phyloP scores from a whole-genome alignment of 2,113 vertebrate species.

The Micronisus gabar region DNA sequence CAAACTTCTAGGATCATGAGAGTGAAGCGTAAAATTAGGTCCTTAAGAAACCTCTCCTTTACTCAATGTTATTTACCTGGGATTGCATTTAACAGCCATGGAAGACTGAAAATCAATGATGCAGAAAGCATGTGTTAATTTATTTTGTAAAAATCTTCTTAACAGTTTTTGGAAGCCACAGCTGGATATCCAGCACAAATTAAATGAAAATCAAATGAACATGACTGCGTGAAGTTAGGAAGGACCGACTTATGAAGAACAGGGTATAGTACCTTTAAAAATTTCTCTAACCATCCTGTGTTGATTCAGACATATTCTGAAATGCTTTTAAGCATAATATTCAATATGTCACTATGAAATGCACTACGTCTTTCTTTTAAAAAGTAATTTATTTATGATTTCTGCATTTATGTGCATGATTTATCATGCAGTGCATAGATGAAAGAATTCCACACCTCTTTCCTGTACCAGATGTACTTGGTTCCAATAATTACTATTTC shows the following conservation, averaged over 20 bases:
- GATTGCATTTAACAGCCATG: conserved; percentile 64
- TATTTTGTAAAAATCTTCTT: conserved; percentile 41
- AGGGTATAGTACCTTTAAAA: not conserved
- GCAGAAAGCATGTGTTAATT: conserved; percentile 77
- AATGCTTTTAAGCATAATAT: not conserved
- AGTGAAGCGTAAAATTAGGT: not conserved
- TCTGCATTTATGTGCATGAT: not conserved
- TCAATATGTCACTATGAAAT: not conserved
- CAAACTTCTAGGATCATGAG: not conserved
- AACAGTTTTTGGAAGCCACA: not conserved
- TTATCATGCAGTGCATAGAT: not conserved
- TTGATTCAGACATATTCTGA: not conserved
- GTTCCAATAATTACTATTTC: conserved; percentile 20
- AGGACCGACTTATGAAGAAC: not conserved
- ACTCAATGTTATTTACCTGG: not conserved
- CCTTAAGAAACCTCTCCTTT: not conserved
- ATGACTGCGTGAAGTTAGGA: not conserved
- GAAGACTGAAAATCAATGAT: conserved; percentile 77
- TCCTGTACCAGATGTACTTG: not conserved
- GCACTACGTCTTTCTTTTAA: not conserved
- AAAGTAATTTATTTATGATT: not conserved
- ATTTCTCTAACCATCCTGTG: not conserved
- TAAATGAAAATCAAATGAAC: not conserved
- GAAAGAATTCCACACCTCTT: not conserved
- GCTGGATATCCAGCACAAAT: not conserved